phyloP scores from a whole-genome alignment of 2,888 invertebrate genomes.

The Anthoptus insignis region DNA sequence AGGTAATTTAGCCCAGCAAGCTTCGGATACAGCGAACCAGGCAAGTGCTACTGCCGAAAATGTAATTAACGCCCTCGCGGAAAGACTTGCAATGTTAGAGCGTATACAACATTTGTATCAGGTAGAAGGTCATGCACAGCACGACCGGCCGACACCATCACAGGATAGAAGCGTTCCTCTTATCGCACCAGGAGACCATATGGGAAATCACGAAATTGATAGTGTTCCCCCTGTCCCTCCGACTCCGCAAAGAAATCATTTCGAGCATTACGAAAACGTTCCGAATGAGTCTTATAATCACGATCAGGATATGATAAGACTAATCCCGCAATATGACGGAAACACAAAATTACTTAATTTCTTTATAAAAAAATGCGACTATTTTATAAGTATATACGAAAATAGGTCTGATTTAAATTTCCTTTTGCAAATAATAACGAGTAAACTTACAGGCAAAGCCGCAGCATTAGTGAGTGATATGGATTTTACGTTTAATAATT shows the following conservation, averaged over 20 bases:
- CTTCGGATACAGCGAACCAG: not conserved
- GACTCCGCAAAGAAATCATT: too few species aligned
- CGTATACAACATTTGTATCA: not conserved
- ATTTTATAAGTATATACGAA: not conserved
- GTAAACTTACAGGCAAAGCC: not conserved
- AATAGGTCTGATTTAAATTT: constrained; percentile 26
- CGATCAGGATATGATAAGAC: constrained; percentile 44
- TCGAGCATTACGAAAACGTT: too few species aligned
- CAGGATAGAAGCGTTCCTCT: too few species aligned
- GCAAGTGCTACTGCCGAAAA: not conserved
- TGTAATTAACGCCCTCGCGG: not conserved
- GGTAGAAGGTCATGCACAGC: too few species aligned
- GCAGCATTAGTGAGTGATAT: not conserved
- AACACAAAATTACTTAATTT: constrained; percentile 48
- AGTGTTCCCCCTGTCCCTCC: too few species aligned
- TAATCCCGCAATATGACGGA: not conserved
- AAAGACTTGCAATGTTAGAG: not conserved
- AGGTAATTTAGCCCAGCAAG: not conserved
- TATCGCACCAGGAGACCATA: too few species aligned
- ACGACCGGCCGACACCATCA: too few species aligned
- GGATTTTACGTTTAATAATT: not conserved
- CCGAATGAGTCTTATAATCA: too few species aligned
- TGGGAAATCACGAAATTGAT: too few species aligned
- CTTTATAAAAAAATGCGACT: constrained; percentile 2
- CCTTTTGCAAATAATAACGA: constrained; percentile 16